Base-by-base conservation (phyloP, 1,140 invertebrate genomes). In the Bicyclus anynana region DNA sequence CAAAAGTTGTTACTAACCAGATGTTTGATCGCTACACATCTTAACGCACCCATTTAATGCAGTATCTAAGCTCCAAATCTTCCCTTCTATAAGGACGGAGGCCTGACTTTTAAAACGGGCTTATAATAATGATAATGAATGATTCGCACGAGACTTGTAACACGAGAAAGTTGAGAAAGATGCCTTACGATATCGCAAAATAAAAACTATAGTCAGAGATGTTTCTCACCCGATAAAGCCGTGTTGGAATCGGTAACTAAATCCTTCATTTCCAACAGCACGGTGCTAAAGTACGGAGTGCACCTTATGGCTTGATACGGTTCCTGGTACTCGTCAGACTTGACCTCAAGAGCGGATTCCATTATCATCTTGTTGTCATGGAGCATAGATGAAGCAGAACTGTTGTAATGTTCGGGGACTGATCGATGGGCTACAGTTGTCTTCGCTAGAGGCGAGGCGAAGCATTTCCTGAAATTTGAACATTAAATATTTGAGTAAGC, bases 281-380 rank as follows among this genome's bases (percentile, higher is more conserved):
- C 93, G 7, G 93, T 93, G 72, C 93, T 94, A 73, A 94, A 95
- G 75, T 94, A 95, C 0, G 94, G 94, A 1, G 94, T 92, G 72
- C 93, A 94, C 68, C 93, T 93, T 49, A 94, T 86, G 0, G 93
- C 93, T 74, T 95, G 94, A 81, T 94, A 95, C 5, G 94, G 94
- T 81, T 95, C 94, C 73, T 95, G 94, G 82, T 95, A 95, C 71
- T 94, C 93, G 72, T 94, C 93, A 33, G 92, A 90, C 80, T 94
- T 94, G 46, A 91, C 89, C 57, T 90, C 87, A 47, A 89, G 70
- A 44, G 74, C 67, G 56, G 81, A 83, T 18, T 87, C 86, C 47
- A 87, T 84, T 51, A 91, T 90, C 72, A 82, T 81, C 46, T 87
- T 88, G 42, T 88, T 86, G 1, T 91, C 89, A 1, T 92, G 91